Evolutionary conservation across 1,140 invertebrate species (phyloP).

Genomic region (Eriosoma lanigerum): DNA sequence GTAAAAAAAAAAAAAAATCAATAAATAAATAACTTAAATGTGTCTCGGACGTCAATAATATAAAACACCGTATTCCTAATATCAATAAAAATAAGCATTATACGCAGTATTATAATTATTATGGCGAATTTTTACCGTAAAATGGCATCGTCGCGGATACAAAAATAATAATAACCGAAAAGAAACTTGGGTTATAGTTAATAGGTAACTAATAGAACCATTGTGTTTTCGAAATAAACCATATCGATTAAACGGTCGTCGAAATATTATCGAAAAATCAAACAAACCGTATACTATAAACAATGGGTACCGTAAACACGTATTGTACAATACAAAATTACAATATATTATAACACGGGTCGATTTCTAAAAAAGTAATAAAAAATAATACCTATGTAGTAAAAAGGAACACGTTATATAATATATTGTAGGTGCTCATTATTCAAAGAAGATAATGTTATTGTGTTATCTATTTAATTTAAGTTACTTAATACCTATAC

Average conservation of each 20-base stretch:
- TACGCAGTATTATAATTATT: too few species aligned
- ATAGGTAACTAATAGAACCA: background rate
- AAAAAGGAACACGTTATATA: background rate
- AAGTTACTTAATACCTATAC: too few species aligned
- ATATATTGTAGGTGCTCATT: too few species aligned
- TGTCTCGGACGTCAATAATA: background rate
- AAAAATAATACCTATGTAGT: background rate
- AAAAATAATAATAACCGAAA: too few species aligned
- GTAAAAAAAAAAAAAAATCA: background rate
- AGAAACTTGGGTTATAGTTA: background rate
- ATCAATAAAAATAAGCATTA: too few species aligned
- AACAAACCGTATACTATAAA: background rate
- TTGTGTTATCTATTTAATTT: too few species aligned
- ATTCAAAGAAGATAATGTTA: too few species aligned
- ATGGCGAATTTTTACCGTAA: too few species aligned
- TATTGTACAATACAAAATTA: background rate
- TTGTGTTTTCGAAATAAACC: slow-evolving; percentile 36
- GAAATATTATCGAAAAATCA: too few species aligned
- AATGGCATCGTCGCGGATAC: too few species aligned
- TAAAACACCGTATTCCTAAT: background rate
- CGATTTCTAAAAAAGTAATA: slow-evolving; percentile 10
- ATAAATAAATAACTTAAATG: background rate
- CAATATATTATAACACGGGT: background rate
- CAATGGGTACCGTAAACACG: background rate
- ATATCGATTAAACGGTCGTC: slow-evolving; percentile 15